Evolutionary conservation across 2,888 invertebrate genomes (phyloP).

Genomic region (Seira musarum): DNA sequence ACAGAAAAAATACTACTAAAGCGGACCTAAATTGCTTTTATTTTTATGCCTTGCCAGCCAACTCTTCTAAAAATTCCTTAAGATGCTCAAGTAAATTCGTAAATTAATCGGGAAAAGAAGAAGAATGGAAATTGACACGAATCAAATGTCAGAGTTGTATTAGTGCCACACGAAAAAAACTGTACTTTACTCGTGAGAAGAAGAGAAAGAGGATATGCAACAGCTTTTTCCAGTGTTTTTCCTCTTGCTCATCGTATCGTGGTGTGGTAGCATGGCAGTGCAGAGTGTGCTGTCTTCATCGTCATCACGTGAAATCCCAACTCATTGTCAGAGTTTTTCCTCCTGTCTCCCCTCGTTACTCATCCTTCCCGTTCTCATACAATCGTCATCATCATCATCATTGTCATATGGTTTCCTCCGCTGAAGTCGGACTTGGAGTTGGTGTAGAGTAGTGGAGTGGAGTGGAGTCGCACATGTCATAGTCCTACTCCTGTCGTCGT

Average conservation of each 20-base stretch:
- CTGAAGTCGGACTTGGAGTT: too few relatives aligned
- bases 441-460: too few relatives aligned
- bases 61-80: not conserved
- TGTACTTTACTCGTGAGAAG: too few relatives aligned
- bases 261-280: not conserved
- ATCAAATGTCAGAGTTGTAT: constrained; percentile 28
- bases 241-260: not conserved
- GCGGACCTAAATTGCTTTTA: constrained; percentile 2
- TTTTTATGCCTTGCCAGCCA: not conserved
- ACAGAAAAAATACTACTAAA: not conserved
- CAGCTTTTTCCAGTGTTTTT: constrained; percentile 31
- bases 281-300: not conserved
- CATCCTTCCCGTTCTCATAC: not conserved
- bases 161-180: too few relatives aligned
- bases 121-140: constrained; percentile 48
- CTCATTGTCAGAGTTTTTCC: constrained; percentile 10
- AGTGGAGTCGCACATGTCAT: not conserved
- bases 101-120: constrained; percentile 12
- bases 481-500: not conserved
- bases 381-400: too few relatives aligned
- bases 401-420: too few relatives aligned
- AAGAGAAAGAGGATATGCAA: constrained; percentile 15
- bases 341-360: constrained; percentile 4
- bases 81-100: not conserved
- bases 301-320: not conserved